These are phyloP conservation scores for Thunnus maccoyii DNA, from an alignment of 2,113 vertebrate genomes.

Conservation along the genomic window DNA sequence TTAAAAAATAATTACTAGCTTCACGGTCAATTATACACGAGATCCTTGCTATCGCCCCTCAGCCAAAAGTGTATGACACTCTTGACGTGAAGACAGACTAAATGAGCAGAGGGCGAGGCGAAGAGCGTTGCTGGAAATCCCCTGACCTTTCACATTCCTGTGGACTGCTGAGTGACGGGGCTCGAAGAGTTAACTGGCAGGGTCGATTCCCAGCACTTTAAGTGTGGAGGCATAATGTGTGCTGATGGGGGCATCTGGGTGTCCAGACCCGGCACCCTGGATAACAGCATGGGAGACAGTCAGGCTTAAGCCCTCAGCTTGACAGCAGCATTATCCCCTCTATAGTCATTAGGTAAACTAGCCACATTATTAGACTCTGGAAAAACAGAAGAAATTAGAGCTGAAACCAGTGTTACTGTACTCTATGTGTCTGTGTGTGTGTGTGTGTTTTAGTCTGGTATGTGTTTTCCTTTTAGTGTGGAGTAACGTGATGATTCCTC, in stretches of 20 bases:
- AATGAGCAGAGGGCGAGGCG: background rate
- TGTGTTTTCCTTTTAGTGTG: no score
- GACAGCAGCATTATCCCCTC: slow-evolving; percentile 11
- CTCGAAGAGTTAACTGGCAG: no score
- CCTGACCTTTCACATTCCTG: slow-evolving; percentile 23
- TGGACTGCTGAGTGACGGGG: no score
- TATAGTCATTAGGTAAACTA: slow-evolving; percentile 22
- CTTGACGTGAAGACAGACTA: background rate
- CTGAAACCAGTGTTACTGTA: background rate
- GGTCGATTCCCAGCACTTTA: no score
- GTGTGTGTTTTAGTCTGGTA: no score
- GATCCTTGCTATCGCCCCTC: background rate
- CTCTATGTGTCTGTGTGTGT: no score
- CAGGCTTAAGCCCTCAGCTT: background rate
- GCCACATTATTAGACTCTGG: slow-evolving; percentile 31
- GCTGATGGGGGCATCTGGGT: background rate
- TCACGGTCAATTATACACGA: background rate
- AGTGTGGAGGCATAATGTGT: no score
- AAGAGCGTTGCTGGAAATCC: background rate
- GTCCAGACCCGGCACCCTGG: background rate
- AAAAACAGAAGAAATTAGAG: background rate
- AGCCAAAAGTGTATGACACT: background rate
- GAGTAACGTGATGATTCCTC: no score
- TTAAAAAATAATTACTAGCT: no score
- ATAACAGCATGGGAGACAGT: slow-evolving; percentile 6